These are phyloP conservation scores for Salticus scenicus DNA, from an alignment of 2,888 invertebrate species.

Conservation along the genomic window DNA sequence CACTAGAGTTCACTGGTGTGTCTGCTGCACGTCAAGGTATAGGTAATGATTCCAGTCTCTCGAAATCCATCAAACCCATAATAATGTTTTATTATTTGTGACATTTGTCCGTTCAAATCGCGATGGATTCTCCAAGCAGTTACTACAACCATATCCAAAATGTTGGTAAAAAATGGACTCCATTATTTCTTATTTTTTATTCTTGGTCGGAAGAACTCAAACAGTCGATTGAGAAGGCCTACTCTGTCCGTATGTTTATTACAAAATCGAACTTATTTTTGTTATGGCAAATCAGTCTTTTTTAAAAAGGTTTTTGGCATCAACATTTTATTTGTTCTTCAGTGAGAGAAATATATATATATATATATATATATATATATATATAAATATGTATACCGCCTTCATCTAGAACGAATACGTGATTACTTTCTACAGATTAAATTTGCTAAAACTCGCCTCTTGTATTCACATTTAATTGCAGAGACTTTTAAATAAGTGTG, in stretches of 20 bases:
- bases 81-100: not conserved
- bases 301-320: not conserved
- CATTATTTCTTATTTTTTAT: slow-evolving; percentile 1
- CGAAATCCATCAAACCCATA: not conserved
- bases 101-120: not conserved
- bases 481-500: too few species aligned
- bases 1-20: not conserved
- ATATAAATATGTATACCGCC: too few species aligned
- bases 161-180: too few species aligned
- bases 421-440: too few species aligned
- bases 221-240: not conserved
- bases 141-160: too few species aligned
- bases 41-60: not conserved
- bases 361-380: too few species aligned
- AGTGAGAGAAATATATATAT: too few species aligned
- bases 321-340: not conserved
- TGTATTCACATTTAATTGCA: too few species aligned
- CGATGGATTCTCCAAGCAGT: not conserved
- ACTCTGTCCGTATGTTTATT: slow-evolving; percentile 10
- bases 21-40: not conserved
- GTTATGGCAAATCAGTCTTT: too few species aligned
- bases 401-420: too few species aligned
- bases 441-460: too few species aligned
- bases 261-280: too few species aligned
- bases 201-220: not conserved